These are phyloP conservation scores for Trichoplusia ni DNA, from an alignment of 1,140 invertebrate genomes.

Conservation along the genomic window DNA sequence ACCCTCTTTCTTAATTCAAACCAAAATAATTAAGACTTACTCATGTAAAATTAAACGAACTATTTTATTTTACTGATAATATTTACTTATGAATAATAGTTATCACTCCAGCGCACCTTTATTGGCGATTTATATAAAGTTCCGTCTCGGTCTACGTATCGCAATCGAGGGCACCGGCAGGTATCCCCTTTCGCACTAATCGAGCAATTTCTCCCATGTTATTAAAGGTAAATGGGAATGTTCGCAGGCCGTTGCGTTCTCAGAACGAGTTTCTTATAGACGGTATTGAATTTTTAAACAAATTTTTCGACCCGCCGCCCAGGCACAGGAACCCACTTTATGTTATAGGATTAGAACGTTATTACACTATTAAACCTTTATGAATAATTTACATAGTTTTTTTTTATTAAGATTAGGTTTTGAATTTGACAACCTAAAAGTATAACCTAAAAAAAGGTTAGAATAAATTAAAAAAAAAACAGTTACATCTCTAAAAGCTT, in stretches of 20 bases:
- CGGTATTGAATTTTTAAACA: constrained; percentile 73
- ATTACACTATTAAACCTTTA: constrained; percentile 63
- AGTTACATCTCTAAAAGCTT: too few species aligned
- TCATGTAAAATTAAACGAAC: background rate
- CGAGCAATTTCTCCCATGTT: constrained; percentile 76
- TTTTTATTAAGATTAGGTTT: constrained; percentile 7
- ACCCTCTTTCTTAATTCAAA: too few species aligned
- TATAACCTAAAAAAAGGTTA: too few species aligned
- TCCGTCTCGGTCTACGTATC: constrained; percentile 47
- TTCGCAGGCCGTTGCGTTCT: constrained; percentile 73
- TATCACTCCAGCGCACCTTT: background rate
- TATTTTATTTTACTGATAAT: background rate
- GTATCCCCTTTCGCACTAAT: constrained; percentile 71
- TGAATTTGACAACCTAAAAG: background rate
- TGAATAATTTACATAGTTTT: constrained; percentile 50
- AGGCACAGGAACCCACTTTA: constrained; percentile 58
- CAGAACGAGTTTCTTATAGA: constrained; percentile 73
- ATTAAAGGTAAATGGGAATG: constrained; percentile 76
- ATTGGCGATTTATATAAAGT: constrained; percentile 36
- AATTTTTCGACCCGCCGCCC: constrained; percentile 64
- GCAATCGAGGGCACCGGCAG: constrained; percentile 53
- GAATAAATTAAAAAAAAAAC: too few species aligned
- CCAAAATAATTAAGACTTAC: too few species aligned
- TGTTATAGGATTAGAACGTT: constrained; percentile 68
- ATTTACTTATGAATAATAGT: background rate